Percentiles rank a stretch among this genome's conserved stretches.
Conservation (phyloP, 2,797 vertebrate genomes). For the Acanthurus lineatus region DNA sequence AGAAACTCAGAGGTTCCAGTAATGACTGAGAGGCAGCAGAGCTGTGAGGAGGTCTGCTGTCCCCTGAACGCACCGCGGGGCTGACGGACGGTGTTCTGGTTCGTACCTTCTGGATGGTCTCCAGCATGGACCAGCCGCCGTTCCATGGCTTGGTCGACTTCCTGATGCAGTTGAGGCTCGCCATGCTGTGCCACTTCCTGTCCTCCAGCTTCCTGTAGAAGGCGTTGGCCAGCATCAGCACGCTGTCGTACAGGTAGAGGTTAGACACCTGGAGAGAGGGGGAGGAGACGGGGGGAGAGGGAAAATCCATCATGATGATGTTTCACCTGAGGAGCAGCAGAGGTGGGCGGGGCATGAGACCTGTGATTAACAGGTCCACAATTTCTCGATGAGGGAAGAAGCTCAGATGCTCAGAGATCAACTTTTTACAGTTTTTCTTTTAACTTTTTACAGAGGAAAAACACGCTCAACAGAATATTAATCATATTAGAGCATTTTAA, state of each 20-base stretch:
- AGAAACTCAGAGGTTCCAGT: too few relatives aligned
- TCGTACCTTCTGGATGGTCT: conserved; percentile 97
- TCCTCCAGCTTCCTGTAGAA: conserved; percentile 99
- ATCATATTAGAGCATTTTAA: too few relatives aligned
- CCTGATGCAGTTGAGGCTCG: conserved; percentile 97
- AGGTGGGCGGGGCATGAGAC: too few relatives aligned
- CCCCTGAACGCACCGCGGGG: conserved; percentile 9
- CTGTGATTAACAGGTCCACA: too few relatives aligned
- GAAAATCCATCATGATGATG: too few relatives aligned
- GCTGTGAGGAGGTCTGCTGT: too few relatives aligned
- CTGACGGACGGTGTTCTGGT: not conserved
- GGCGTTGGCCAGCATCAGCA: conserved; percentile 97
- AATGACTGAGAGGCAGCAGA: not conserved
- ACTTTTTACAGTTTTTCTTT: too few relatives aligned
- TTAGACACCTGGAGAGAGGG: conserved; percentile 90
- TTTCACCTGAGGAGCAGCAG: too few relatives aligned
- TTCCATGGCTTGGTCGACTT: conserved; percentile 99
- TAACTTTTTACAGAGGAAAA: too few relatives aligned
- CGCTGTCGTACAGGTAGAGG: conserved; percentile 98
- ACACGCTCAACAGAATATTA: too few relatives aligned
- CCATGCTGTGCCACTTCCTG: conserved; percentile 99
- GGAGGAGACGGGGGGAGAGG: not conserved
- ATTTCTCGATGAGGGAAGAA: too few relatives aligned
- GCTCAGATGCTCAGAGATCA: too few relatives aligned
- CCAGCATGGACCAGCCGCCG: conserved; percentile 97